Evolutionary conservation across 1,140 invertebrate species (phyloP).

Genomic region (Triops cancriformis): DNA sequence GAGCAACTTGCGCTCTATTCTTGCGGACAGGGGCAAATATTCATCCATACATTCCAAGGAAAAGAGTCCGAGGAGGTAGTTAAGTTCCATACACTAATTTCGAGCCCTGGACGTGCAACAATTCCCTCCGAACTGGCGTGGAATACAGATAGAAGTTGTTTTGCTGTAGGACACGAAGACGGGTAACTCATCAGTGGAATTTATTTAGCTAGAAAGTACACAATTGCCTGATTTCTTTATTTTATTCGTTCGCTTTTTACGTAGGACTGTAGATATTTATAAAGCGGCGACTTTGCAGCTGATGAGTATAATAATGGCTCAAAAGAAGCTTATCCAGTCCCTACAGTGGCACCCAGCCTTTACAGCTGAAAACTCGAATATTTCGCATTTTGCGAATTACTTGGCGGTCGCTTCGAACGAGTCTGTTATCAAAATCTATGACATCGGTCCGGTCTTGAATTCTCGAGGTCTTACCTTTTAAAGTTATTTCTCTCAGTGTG

Average conservation of each 20-base stretch:
- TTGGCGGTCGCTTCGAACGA: slow-evolving; percentile 54
- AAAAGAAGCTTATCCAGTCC: slow-evolving; percentile 52
- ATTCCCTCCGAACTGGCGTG: slow-evolving; percentile 49
- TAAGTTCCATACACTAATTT: background rate
- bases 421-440: slow-evolving; percentile 46
- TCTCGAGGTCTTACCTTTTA: background rate
- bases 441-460: slow-evolving; percentile 36
- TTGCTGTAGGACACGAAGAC: slow-evolving; percentile 53
- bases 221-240: too few species aligned
- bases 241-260: background rate
- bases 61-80: background rate
- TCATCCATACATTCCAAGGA: background rate
- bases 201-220: background rate
- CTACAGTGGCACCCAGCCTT: slow-evolving; percentile 61
- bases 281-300: slow-evolving; percentile 34
- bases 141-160: slow-evolving; percentile 50
- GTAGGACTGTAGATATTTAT: slow-evolving; percentile 34
- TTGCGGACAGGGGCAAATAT: background rate
- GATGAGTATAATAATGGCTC: slow-evolving; percentile 38
- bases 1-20: background rate
- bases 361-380: slow-evolving; percentile 45
- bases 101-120: background rate
- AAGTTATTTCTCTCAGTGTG: background rate
- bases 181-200: slow-evolving; percentile 39
- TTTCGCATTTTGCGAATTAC: slow-evolving; percentile 50